phyloP scores from a whole-genome alignment of 2,888 invertebrate genomes.

The Tridacna crocea region DNA sequence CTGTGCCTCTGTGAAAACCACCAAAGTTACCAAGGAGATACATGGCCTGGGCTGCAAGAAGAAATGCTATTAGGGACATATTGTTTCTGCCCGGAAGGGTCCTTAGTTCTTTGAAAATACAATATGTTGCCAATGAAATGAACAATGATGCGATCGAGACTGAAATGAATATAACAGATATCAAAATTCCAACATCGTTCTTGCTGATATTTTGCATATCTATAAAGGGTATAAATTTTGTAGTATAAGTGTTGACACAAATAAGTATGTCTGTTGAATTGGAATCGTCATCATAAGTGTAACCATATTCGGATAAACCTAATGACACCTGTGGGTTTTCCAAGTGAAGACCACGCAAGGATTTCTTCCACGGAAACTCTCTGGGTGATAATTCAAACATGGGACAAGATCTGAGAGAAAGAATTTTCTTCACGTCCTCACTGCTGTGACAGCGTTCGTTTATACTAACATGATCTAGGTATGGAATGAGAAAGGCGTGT shows the following conservation, averaged over 20 bases:
- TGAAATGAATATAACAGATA: slow-evolving; percentile 29
- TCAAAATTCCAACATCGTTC: neutral
- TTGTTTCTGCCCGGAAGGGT: slow-evolving; percentile 57
- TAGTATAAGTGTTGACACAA: slow-evolving; percentile 1
- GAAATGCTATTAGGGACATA: slow-evolving; percentile 31
- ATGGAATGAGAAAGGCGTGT: neutral
- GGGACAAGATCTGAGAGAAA: slow-evolving; percentile 7
- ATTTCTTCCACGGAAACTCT: neutral
- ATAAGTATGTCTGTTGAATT: neutral
- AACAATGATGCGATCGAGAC: slow-evolving; percentile 43
- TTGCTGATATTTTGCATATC: neutral
- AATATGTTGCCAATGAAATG: slow-evolving; percentile 32
- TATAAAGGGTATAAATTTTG: neutral
- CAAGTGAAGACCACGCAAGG: neutral
- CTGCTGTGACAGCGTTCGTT: neutral
- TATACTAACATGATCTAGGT: neutral
- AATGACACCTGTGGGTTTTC: neutral
- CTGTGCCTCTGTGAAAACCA: slow-evolving; percentile 28
- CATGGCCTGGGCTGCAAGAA: slow-evolving; percentile 39
- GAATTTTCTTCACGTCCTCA: neutral
- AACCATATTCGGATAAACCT: neutral
- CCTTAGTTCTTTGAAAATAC: slow-evolving; percentile 30
- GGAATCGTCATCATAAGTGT: neutral
- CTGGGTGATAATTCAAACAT: slow-evolving; percentile 10
- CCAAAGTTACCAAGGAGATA: slow-evolving; percentile 20